These are phyloP conservation scores for Phrixothrix hirtus DNA, from an alignment of 2,888 invertebrate genomes.

Conservation along the genomic window DNA sequence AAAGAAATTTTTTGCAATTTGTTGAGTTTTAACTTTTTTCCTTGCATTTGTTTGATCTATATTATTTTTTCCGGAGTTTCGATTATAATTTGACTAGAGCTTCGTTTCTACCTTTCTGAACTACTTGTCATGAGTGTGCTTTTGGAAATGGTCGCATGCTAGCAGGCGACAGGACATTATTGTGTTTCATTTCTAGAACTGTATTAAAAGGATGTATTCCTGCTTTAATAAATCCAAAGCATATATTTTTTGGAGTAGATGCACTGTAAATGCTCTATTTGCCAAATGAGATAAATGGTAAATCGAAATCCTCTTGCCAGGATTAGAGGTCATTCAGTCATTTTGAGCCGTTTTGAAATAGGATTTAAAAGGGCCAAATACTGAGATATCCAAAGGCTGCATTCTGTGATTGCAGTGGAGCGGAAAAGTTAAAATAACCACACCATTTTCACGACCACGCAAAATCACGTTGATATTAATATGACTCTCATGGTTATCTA, in stretches of 20 bases:
- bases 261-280: neutral
- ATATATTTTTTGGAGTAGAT: neutral
- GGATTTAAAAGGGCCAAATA: constrained; percentile 1
- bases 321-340: constrained; percentile 2
- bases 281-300: neutral
- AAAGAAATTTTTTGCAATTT: neutral
- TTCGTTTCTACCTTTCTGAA: neutral
- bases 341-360: neutral
- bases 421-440: neutral
- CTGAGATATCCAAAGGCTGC: neutral
- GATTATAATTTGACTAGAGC: constrained; percentile 1
- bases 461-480: constrained; percentile 31
- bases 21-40: neutral
- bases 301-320: constrained; percentile 1
- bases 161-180: neutral
- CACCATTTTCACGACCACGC: neutral
- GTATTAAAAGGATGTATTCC: neutral
- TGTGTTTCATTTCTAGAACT: neutral
- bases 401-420: neutral
- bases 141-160: neutral
- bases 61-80: neutral
- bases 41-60: neutral
- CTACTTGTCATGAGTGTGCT: neutral
- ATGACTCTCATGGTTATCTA: constrained; percentile 44
- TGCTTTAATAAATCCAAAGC: neutral